phyloP scores from a whole-genome alignment of 2,888 invertebrate genomes.

The Drosophila anceps region DNA sequence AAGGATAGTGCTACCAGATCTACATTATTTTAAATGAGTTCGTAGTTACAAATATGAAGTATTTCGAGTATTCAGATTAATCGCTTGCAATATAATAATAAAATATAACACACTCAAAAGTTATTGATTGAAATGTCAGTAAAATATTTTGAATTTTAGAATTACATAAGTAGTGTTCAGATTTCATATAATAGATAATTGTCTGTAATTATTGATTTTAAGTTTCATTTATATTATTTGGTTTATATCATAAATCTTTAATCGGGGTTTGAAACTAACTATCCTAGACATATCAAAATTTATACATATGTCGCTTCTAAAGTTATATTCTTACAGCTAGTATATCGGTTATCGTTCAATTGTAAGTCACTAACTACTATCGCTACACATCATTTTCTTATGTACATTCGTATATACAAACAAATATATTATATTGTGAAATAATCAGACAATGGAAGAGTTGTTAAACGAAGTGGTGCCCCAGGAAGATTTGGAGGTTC shows the following conservation, averaged over 20 bases:
- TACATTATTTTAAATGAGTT: background rate
- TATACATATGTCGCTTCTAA: too few relatives aligned
- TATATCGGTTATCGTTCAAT: slow-evolving; percentile 12
- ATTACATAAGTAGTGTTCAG: background rate
- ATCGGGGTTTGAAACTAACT: background rate
- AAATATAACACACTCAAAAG: background rate
- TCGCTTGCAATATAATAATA: background rate
- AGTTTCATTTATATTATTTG: background rate
- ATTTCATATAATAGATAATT: background rate
- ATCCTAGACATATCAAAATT: background rate
- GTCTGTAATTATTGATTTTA: background rate
- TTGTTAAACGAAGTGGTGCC: slow-evolving; percentile 92
- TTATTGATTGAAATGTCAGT: background rate
- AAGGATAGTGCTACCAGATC: slow-evolving; percentile 9
- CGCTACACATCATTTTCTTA: slow-evolving; percentile 14
- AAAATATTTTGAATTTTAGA: too few relatives aligned
- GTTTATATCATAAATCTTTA: background rate
- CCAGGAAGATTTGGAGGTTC: slow-evolving; percentile 93
- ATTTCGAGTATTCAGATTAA: background rate
- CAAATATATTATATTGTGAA: slow-evolving; percentile 35
- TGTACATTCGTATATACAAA: slow-evolving; percentile 4
- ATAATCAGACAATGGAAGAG: slow-evolving; percentile 88
- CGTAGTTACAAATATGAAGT: background rate
- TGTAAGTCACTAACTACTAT: slow-evolving; percentile 10
- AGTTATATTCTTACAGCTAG: background rate